phyloP scores from a whole-genome alignment of 2,888 invertebrate species.

The Axea sp. region DNA sequence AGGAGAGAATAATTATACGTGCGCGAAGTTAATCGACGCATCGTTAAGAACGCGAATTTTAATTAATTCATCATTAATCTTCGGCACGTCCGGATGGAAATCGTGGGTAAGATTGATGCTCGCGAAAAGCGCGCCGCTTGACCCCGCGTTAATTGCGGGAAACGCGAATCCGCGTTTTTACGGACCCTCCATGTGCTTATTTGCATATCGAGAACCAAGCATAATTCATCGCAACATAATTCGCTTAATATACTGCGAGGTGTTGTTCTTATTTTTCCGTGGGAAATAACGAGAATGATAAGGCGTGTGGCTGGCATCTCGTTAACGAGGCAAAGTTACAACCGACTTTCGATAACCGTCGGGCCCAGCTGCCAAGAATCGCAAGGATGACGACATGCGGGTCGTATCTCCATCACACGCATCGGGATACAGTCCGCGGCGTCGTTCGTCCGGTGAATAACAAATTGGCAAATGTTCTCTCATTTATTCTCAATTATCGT shows the following conservation, averaged over 20 bases:
- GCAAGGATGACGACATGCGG: constrained; percentile 68
- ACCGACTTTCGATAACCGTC: constrained; percentile 66
- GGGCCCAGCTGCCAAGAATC: constrained; percentile 69
- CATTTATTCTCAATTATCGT: constrained; percentile 35
- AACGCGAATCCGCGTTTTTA: constrained; percentile 4
- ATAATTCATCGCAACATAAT: constrained; percentile 55
- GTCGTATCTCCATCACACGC: constrained; percentile 67
- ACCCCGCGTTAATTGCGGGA: constrained; percentile 44
- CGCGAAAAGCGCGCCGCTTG: constrained; percentile 21
- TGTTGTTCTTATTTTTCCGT: constrained; percentile 55
- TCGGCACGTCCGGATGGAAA: constrained; percentile 36
- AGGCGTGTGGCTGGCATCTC: constrained; percentile 53
- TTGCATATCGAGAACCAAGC: constrained; percentile 35
- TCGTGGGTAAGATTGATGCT: constrained; percentile 42
- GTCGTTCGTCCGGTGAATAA: constrained; percentile 44
- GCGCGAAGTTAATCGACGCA: constrained; percentile 51
- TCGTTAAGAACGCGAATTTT: constrained; percentile 50
- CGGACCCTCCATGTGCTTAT: constrained; percentile 4
- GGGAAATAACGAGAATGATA: constrained; percentile 60
- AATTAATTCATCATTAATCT: constrained; percentile 60
- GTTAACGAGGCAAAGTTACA: constrained; percentile 63
- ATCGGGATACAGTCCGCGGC: constrained; percentile 46
- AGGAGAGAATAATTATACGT: constrained; percentile 35
- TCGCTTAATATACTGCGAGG: constrained; percentile 35
- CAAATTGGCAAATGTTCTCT: constrained; percentile 52